These are phyloP conservation scores for Netelia melanura DNA, from an alignment of 2,888 invertebrate species.

Conservation along the genomic window DNA sequence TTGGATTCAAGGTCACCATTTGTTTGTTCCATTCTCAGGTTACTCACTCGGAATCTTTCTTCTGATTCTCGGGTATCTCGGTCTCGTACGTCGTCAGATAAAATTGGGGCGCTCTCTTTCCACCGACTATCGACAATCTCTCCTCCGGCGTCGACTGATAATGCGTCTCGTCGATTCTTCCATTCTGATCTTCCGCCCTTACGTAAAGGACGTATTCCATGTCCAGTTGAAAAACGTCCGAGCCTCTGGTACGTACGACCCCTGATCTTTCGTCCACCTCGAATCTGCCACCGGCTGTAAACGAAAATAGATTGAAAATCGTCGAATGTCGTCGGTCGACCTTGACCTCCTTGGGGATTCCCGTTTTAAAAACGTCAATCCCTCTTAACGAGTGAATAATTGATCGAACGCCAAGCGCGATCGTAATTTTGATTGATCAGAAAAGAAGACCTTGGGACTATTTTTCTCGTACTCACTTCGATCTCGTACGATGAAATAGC, in stretches of 20 bases:
- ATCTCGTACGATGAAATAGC: constrained; percentile 97
- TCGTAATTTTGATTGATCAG: neutral
- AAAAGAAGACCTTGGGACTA: neutral
- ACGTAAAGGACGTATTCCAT: constrained; percentile 98
- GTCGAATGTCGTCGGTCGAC: too few species aligned
- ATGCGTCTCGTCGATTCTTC: constrained; percentile 94
- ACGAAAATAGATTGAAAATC: neutral
- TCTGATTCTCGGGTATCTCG: constrained; percentile 98
- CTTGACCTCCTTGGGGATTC: too few species aligned
- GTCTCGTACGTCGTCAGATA: constrained; percentile 98
- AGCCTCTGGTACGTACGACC: constrained; percentile 95
- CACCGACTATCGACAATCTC: constrained; percentile 97
- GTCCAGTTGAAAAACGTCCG: constrained; percentile 96
- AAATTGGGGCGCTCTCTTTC: constrained; percentile 98
- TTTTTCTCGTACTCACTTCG: constrained; percentile 86
- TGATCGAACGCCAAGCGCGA: neutral
- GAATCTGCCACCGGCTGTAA: constrained; percentile 88
- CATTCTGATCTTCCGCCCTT: constrained; percentile 98
- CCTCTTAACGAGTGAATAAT: neutral
- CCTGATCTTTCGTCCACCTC: constrained; percentile 97
- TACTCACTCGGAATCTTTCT: constrained; percentile 98
- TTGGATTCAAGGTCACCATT: neutral
- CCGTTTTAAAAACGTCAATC: too few species aligned
- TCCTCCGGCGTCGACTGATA: constrained; percentile 97
- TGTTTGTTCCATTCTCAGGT: neutral